Evolutionary conservation across 1,140 invertebrate genomes (phyloP).

Genomic region (Drosophila equinoxialis): DNA sequence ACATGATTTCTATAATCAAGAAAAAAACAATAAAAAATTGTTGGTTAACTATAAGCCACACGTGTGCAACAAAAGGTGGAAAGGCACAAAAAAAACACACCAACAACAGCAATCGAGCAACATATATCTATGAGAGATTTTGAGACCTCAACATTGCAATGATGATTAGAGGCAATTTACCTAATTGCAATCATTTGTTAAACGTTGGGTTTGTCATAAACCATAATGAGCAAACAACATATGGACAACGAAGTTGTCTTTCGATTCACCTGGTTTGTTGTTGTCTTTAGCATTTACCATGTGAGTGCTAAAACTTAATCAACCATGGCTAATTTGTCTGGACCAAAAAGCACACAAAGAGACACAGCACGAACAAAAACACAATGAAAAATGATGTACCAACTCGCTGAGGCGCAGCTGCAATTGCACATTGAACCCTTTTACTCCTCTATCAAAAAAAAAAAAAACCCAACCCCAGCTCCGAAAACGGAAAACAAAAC

Average conservation of each 20-base stretch:
- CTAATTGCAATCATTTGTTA: slow-evolving; percentile 52
- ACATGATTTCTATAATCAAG: slow-evolving; percentile 59
- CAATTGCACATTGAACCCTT: slow-evolving; percentile 43
- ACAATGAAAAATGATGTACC: slow-evolving; percentile 28
- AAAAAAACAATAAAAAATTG: slow-evolving; percentile 18
- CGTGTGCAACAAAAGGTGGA: slow-evolving; percentile 34
- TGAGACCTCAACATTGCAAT: slow-evolving; percentile 1
- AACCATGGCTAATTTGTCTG: slow-evolving; percentile 75
- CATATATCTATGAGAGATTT: neutral
- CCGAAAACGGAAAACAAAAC: slow-evolving; percentile 1
- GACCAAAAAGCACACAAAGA: slow-evolving; percentile 29
- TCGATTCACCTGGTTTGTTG: slow-evolving; percentile 39
- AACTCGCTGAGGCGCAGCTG: slow-evolving; percentile 50
- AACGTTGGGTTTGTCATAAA: slow-evolving; percentile 21
- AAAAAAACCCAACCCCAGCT: neutral
- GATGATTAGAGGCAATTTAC: slow-evolving; percentile 59
- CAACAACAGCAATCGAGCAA: slow-evolving; percentile 5
- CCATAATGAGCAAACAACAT: slow-evolving; percentile 20
- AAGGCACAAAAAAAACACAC: neutral
- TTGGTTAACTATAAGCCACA: slow-evolving; percentile 29
- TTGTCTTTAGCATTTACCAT: slow-evolving; percentile 52
- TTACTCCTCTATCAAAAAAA: neutral
- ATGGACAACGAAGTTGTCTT: slow-evolving; percentile 11
- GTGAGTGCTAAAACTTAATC: slow-evolving; percentile 70
- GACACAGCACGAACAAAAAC: slow-evolving; percentile 27